These are phyloP conservation scores for Cryptotermes secundus DNA, from an alignment of 1,140 invertebrate species.

Conservation along the genomic window DNA sequence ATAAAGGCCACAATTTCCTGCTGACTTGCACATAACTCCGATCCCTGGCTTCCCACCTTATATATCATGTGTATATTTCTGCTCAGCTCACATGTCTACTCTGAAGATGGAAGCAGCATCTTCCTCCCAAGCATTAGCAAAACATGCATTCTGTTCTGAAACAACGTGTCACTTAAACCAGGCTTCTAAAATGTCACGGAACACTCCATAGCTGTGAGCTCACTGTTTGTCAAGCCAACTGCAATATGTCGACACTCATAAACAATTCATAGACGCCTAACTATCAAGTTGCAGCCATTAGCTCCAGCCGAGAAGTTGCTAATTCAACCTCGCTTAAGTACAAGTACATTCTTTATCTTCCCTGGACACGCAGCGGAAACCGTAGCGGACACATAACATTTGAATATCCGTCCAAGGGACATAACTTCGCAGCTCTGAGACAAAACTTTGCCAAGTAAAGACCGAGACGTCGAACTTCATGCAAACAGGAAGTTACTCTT, in stretches of 20 bases:
- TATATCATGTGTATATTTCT: no score
- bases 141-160: no score
- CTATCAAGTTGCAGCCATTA: constrained; percentile 12
- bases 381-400: background rate
- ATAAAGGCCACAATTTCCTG: no score
- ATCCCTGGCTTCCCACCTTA: no score
- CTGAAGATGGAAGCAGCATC: no score
- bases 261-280: constrained; percentile 8
- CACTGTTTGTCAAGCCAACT: background rate
- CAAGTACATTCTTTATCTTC: background rate
- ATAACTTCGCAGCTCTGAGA: background rate
- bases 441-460: no score
- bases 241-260: background rate
- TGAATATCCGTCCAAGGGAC: background rate
- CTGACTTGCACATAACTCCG: no score
- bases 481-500: no score
- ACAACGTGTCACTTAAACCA: no score
- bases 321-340: constrained; percentile 4
- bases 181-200: background rate
- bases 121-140: no score
- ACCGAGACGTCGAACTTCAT: no score
- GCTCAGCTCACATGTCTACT: no score
- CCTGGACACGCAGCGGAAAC: background rate
- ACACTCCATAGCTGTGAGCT: background rate
- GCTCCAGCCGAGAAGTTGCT: constrained; percentile 10